A percentile compares a stretch with the other conserved stretches of the same genome.
Conservation (phyloP, 2,888 invertebrate species). For the Callimorpha dominula region DNA sequence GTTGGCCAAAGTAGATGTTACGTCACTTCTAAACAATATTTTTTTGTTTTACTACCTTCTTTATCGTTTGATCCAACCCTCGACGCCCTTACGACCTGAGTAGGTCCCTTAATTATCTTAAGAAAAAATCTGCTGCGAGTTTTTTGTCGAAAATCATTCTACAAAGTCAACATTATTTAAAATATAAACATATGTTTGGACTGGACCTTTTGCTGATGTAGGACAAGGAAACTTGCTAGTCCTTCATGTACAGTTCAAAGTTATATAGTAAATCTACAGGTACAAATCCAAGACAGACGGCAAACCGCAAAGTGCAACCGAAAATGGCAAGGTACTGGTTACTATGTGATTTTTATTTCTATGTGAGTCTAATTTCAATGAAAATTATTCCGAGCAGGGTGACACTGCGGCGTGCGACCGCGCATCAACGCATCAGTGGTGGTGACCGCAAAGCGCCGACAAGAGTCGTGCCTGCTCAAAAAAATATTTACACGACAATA, state of each 20-base stretch:
- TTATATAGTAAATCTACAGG: neutral
- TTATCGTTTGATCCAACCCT: constrained; percentile 11
- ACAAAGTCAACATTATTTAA: neutral
- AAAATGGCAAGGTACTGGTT: too few relatives aligned
- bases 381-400: too few relatives aligned
- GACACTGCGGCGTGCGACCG: too few relatives aligned
- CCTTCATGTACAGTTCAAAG: neutral
- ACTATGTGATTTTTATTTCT: too few relatives aligned
- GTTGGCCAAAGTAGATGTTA: neutral
- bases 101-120: neutral
- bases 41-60: neutral
- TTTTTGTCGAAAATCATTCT: neutral
- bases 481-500: too few relatives aligned
- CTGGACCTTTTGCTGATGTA: neutral
- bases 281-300: too few relatives aligned
- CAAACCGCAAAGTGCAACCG: too few relatives aligned
- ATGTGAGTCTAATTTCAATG: too few relatives aligned
- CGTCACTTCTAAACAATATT: neutral
- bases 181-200: neutral
- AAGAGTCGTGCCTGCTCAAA: too few relatives aligned
- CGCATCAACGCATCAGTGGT: too few relatives aligned
- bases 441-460: too few relatives aligned
- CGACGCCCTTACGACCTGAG: neutral
- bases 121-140: constrained; percentile 4
- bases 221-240: neutral